Base-by-base conservation (phyloP, 1,140 invertebrate genomes). In the Apis dorsata region DNA sequence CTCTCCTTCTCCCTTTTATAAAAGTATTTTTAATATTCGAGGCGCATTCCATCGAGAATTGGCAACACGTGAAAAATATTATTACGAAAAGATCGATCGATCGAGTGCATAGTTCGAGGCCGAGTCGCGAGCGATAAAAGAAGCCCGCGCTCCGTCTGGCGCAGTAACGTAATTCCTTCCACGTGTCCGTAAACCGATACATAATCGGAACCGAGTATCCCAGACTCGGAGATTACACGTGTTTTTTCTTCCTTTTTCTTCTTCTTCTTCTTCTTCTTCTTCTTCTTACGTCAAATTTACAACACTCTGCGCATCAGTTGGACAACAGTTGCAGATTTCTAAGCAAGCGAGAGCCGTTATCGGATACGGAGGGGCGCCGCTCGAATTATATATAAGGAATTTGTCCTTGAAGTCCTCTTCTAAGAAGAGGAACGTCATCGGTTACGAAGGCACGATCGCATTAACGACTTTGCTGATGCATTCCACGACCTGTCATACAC, bases 181-280 rank as follows among this genome's bases (percentile, higher is more conserved):
- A 81, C 79, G 71, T 81, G 83, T 68, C 15, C 17, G 83, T 84
- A 81, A 84, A 51, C 7, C 28, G 51, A 60, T 15, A 19, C 21
- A 11, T 60, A 55, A 74, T 55, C 76, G 34, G 0, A 5, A 13
- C 24, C 4, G 11, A 60, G 70, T 24, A 28, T 28, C 34, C 34
- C 69, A 34, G 51, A 1, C 70, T 59, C 10, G 44, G 0, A 75
- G 65, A 81, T 81, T 75, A 75, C 83, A 51, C 65, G n/a, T n/a
- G 17, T 72, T 72, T 59, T 72, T 17, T 21, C 34, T 0, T 7
- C 5, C 5, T 4, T 44, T 44, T 44, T 4, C 34, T 44, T 24
- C 24, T 0, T 24, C 24, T 24, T 24, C n/a, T n/a, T n/a, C n/a
- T 24, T 24, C 0, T 24, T 24, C 24, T 24, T 0, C 24, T 24